phyloP scores from a whole-genome alignment of 2,888 invertebrate genomes.

The Athalia cordata region DNA sequence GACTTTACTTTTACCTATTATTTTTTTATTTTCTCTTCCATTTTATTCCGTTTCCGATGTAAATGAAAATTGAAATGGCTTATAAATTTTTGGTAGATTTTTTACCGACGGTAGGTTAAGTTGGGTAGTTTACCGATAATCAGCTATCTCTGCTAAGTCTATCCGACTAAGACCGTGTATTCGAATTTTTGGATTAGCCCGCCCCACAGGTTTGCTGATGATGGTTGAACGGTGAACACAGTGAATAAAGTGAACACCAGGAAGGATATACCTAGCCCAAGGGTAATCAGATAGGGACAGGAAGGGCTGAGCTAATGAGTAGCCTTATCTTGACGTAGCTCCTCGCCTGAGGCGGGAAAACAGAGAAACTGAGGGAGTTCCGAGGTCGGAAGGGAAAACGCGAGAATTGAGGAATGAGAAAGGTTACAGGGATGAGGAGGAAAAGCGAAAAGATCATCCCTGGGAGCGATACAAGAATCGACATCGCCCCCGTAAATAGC shows the following conservation, averaged over 20 bases:
- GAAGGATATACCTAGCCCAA: conserved; percentile 33
- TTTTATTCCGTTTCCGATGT: no score
- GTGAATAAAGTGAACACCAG: conserved; percentile 3
- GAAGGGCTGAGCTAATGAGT: conserved; percentile 39
- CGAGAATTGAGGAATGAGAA: not conserved
- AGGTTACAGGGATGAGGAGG: not conserved
- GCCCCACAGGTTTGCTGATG: not conserved
- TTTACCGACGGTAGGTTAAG: no score
- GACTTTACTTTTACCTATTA: no score
- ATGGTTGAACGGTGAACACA: not conserved
- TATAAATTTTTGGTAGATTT: no score
- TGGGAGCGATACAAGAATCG: conserved; percentile 28
- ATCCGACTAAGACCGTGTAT: no score
- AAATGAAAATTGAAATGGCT: no score
- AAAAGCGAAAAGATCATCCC: conserved; percentile 35
- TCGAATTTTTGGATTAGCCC: no score
- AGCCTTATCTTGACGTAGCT: conserved; percentile 31
- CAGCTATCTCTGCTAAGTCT: no score
- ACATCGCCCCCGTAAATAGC: not conserved
- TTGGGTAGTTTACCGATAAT: no score
- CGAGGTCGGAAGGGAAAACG: not conserved
- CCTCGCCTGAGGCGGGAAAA: conserved; percentile 39
- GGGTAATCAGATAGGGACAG: conserved; percentile 40
- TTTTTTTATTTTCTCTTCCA: no score
- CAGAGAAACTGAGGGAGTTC: conserved; percentile 22